Base-by-base conservation (phyloP, 30 jellyfish, hydroid and myxozoan species). In the Aurelia sp. region DNA sequence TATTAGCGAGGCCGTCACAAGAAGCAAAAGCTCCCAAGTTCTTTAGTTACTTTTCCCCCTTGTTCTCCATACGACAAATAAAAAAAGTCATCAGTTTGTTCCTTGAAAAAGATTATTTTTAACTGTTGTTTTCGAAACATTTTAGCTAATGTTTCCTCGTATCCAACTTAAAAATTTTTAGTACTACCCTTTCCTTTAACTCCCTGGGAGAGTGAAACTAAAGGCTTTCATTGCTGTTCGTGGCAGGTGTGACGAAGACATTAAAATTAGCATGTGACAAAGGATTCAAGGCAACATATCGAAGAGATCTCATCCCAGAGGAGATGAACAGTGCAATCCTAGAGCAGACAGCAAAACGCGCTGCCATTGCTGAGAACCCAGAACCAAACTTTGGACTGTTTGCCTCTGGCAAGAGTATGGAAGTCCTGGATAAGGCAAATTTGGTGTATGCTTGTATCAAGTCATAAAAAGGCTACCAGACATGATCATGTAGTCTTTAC, bases 331-430 rank as follows among this genome's bases (percentile, higher is more conserved):
- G 62, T 21, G 87, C 50, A 40, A 76, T 76, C 64, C 67, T 50
- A 20, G 70, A 55, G 64, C 79, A 74, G 63, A 76, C 73, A 9
- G 73, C 89, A 20, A 86, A 76, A 58, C 71, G 95, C 37, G 88
- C 81, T 47, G 50, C 78, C 73, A 69, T 86, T 35, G 89, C 76
- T 11, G 83, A 74, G 11, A 78, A 65, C 48, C 89, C 75, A 9
- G 95, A 86, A 62, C 95, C 95, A 31, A 75, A 86, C 27, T 86
- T 86, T 40, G 95, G 95, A n/a, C 69, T 86, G 21, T 86, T 86
- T 68, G 74, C 95, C 3, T 60, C 95, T 11, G 86, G 88, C 17
- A 65, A 57, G 53, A 76, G 82, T 23, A 58, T 76, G 12, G 87
- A 86, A 51, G 79, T 51, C 20, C 89, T 86, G 17, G 87, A 86